phyloP scores from a whole-genome alignment of 1,140 invertebrate species.

The Myzus persicae region DNA sequence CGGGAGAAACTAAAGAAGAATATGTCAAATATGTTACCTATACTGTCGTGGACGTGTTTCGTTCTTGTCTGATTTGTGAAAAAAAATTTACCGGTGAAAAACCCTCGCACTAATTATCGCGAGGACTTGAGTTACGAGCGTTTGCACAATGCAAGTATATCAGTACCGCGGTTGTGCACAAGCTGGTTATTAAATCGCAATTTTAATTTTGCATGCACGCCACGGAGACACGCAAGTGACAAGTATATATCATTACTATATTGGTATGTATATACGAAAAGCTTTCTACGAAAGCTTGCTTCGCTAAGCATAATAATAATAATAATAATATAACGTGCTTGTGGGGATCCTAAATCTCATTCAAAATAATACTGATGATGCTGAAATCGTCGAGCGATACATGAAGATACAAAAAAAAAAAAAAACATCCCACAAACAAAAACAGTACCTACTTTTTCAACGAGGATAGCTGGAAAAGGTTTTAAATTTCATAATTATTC shows the following conservation, averaged over 20 bases:
- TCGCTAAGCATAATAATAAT: not conserved
- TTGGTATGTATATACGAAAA: not conserved
- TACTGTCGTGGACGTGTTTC: not conserved
- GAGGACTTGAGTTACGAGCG: not conserved
- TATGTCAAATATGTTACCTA: no score
- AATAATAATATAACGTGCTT: not conserved
- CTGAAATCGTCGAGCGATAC: not conserved
- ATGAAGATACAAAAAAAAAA: not conserved
- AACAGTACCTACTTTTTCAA: not conserved
- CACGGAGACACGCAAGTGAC: not conserved
- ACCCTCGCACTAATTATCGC: not conserved
- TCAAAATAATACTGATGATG: not conserved
- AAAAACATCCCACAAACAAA: not conserved
- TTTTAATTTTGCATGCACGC: not conserved
- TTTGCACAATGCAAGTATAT: not conserved
- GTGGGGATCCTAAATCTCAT: not conserved
- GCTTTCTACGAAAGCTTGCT: not conserved
- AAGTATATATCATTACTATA: not conserved
- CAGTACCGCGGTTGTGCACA: not conserved
- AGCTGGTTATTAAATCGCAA: not conserved
- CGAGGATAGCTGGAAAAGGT: not conserved
- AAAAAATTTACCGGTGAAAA: not conserved
- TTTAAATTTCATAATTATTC: conserved; percentile 1
- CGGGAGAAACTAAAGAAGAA: not conserved
- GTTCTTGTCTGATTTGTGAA: not conserved